Evolutionary conservation across 2,888 invertebrate genomes (phyloP).

Genomic region (Dolichomitus sp.): DNA sequence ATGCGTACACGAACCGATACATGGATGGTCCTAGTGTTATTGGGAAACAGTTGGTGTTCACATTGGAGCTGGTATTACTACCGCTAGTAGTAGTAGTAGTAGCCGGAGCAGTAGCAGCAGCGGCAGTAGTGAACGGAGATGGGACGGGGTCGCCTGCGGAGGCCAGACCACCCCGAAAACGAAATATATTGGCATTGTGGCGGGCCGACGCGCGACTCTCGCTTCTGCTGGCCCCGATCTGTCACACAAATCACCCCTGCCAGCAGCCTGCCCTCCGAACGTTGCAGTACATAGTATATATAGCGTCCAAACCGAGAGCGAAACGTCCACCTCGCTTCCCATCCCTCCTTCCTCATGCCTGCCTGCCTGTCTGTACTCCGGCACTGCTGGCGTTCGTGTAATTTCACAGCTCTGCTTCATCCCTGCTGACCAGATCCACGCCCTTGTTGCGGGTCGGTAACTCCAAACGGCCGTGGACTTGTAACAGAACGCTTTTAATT

Average conservation of each 20-base stretch:
- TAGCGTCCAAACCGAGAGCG: slow-evolving; percentile 41
- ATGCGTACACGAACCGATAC: slow-evolving; percentile 64
- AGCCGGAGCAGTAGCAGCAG: slow-evolving; percentile 18
- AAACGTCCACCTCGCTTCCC: slow-evolving; percentile 41
- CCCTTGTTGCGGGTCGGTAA: slow-evolving; percentile 1
- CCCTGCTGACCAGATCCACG: slow-evolving; percentile 50
- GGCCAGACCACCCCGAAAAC: slow-evolving; percentile 66
- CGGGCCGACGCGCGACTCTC: slow-evolving; percentile 66
- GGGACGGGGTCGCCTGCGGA: slow-evolving; percentile 11
- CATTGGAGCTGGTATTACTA: slow-evolving; percentile 60
- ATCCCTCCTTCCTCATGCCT: slow-evolving; percentile 18
- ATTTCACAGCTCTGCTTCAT: slow-evolving; percentile 64
- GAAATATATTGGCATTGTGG: slow-evolving; percentile 79
- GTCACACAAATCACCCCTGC: slow-evolving; percentile 82
- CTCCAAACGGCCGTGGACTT: slow-evolving; percentile 37
- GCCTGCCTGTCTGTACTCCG: slow-evolving; percentile 24
- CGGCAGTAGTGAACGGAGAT: slow-evolving; percentile 25
- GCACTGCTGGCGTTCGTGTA: slow-evolving; percentile 44
- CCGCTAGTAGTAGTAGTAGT: slow-evolving; percentile 54
- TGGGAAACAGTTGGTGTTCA: slow-evolving; percentile 80
- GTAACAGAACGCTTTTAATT: slow-evolving; percentile 50
- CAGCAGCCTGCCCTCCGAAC: slow-evolving; percentile 68
- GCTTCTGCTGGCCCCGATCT: slow-evolving; percentile 80
- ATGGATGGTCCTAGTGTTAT: slow-evolving; percentile 73
- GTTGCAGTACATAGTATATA: slow-evolving; percentile 46